Percentiles rank a stretch among this genome's conserved stretches.
phyloP scores from a whole-genome alignment of 2,113 vertebrate genomes.

The Tachycineta bicolor region DNA sequence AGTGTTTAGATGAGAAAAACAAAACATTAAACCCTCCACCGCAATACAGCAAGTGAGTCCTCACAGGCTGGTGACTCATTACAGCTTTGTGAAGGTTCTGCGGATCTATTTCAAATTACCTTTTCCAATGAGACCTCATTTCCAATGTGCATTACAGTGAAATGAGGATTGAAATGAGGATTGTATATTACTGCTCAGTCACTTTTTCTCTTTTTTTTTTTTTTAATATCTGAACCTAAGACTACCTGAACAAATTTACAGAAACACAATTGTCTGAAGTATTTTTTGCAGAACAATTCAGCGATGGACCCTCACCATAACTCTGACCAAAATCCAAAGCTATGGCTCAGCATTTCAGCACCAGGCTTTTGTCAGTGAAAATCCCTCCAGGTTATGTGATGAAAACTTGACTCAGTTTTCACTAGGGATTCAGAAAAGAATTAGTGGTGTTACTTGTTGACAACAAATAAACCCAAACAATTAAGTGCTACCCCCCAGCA shows the following conservation, averaged over 20 bases:
- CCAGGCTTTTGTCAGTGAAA: not conserved
- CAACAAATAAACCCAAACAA: constrained; percentile 18
- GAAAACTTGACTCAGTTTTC: not conserved
- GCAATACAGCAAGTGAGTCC: constrained; percentile 46
- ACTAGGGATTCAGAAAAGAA: not conserved
- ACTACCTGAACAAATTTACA: constrained; percentile 5
- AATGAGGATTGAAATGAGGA: constrained; percentile 51
- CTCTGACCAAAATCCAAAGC: not conserved
- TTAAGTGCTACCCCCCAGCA: not conserved
- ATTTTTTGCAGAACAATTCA: not conserved
- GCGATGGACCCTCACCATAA: not conserved
- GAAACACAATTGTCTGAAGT: not conserved
- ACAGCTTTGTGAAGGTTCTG: constrained; percentile 46
- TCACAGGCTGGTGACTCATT: constrained; percentile 46
- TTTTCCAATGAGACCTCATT: constrained; percentile 67
- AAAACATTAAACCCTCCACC: constrained; percentile 46
- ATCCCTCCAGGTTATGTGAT: not conserved
- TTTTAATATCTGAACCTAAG: not conserved
- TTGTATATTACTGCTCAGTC: not conserved
- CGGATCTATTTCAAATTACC: constrained; percentile 50
- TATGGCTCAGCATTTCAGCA: not conserved
- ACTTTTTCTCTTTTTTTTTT: not conserved
- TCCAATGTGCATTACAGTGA: constrained; percentile 54
- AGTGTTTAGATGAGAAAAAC: constrained; percentile 51
- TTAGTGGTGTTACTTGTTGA: not conserved